Conservation (phyloP, 2,797 vertebrate genomes). For the Poecilia picta region DNA sequence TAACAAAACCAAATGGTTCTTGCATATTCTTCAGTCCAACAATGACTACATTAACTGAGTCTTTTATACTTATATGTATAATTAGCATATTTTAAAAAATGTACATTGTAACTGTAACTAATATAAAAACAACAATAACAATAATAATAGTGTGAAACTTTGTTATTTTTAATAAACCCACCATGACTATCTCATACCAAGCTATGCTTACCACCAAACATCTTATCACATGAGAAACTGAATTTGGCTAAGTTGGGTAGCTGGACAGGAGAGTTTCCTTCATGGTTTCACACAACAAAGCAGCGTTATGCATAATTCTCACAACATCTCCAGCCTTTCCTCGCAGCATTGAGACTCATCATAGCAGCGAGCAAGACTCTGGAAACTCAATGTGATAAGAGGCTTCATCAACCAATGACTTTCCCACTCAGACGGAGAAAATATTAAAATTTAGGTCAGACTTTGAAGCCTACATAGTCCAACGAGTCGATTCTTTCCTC, state of each 20-base stretch:
- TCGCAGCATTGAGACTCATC: constrained; percentile 41
- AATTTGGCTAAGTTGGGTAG: constrained; percentile 54
- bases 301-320: constrained; percentile 64
- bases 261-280: constrained; percentile 14
- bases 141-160: not conserved
- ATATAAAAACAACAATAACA: not conserved
- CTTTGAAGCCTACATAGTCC: constrained; percentile 13
- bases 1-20: not conserved
- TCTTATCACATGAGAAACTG: constrained; percentile 40
- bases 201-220: not conserved
- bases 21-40: not conserved
- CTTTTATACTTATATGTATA: not conserved
- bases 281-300: constrained; percentile 5
- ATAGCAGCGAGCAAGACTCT: constrained; percentile 27
- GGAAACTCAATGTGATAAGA: constrained; percentile 51
- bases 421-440: constrained; percentile 30
- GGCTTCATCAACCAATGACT: constrained; percentile 50
- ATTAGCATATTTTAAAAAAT: not conserved
- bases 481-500: constrained; percentile 9
- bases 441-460: constrained; percentile 48
- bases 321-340: constrained; percentile 36
- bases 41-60: not conserved
- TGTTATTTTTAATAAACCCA: not conserved
- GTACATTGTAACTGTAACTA: not conserved
- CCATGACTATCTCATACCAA: not conserved